These are phyloP conservation scores for Diceros bicornis DNA, from an alignment of 2,797 vertebrate species.

Conservation along the genomic window DNA sequence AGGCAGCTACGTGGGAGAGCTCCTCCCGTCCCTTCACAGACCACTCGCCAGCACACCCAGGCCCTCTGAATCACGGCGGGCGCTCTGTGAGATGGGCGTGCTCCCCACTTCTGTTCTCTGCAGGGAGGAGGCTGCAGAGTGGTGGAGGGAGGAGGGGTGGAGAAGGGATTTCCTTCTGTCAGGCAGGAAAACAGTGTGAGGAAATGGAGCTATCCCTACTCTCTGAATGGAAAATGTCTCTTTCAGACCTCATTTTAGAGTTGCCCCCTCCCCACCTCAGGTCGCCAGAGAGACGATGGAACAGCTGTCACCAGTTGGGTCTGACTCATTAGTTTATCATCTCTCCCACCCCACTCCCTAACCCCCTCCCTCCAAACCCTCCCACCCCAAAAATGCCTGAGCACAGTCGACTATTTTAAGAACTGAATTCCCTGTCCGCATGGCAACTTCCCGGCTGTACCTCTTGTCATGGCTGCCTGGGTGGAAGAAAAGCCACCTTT, in stretches of 20 bases:
- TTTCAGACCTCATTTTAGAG: neutral
- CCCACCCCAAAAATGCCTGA: conserved; percentile 78
- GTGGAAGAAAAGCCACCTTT: conserved; percentile 78
- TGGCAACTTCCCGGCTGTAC: conserved; percentile 88
- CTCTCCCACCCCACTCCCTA: conserved; percentile 70
- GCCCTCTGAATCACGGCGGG: neutral
- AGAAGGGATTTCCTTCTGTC: neutral
- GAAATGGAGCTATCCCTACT: neutral
- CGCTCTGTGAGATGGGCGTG: neutral
- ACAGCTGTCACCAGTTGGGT: conserved; percentile 64
- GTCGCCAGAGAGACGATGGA: neutral
- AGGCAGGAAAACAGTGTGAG: neutral
- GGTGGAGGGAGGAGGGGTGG: neutral
- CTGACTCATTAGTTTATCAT: conserved; percentile 75
- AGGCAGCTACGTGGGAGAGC: rapidly evolving
- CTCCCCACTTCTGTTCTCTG: neutral
- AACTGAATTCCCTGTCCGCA: conserved; percentile 88
- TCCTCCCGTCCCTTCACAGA: neutral
- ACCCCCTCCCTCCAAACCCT: conserved; percentile 36
- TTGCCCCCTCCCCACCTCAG: neutral
- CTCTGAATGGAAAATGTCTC: neutral
- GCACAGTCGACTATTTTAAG: conserved; percentile 89
- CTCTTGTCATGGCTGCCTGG: conserved; percentile 83
- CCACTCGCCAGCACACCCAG: neutral
- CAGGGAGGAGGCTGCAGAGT: neutral